Base-by-base conservation (phyloP, 2,113 vertebrate genomes). In the Donacobius atricapilla region DNA sequence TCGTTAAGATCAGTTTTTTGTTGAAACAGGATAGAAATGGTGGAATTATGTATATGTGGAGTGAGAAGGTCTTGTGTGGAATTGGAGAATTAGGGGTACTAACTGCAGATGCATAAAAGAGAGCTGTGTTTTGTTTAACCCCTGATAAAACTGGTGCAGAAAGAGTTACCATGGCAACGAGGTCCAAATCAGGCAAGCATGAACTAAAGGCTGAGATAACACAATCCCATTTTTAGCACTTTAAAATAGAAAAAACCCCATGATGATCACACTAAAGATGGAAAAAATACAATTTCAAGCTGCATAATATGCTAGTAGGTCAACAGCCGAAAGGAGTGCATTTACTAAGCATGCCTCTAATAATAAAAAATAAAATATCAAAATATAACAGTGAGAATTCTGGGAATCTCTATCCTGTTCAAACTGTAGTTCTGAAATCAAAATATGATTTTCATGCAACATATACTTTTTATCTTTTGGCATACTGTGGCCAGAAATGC, bases 81-180 rank as follows among this genome's bases (percentile, higher is more conserved):
- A 83, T 14, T 81, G 65, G 75, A 86, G 68, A 96, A 69, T 23
- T 37, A 82, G 54, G 40, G 64, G 22, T 72, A 71, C 18, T 51
- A 90, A 91, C 51, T 88, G 76, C 33, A 84, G 87, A 77, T 90
- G 54, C 44, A 30, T 88, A 83, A 70, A 39, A 87, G 57, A 69
- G 45, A 60, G 18, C 60, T 54, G 39, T 51, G 64, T 37, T 95
- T 95, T 91, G 53, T 95, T 93, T 96, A 97, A 94, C 93, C 85
- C 75, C 90, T 76, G 82, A 79, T 64, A 93, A 96, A 93, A 85
- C 93, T 91, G 1, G 4, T 71, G 57, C 87, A 90, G 82, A 71
- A 87, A 89, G 28, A 96, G 96, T 97, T 96, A 76, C 96, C 93
- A 97, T 96, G 64, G 97, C 83, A 97, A 97, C 95, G 82, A 81